Evolutionary conservation across 2,797 vertebrate genomes (phyloP), one percentile per base, ranked within the genome.

Genomic region (Clarias laeviceps): DNA sequence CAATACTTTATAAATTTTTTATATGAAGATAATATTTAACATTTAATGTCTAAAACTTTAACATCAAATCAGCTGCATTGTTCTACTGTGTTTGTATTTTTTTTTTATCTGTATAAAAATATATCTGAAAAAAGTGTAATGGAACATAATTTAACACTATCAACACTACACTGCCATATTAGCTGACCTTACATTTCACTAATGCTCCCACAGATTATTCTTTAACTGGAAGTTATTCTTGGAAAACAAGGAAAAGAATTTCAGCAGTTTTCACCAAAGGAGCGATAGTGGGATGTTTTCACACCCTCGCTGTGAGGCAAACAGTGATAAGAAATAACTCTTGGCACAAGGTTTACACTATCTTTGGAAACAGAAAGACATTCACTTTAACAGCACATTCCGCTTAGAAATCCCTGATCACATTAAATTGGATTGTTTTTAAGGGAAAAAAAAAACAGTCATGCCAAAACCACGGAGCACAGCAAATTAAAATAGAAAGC

Each of bases 321-420:
- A 82, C 62, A 45, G 59, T 66, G 59, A 57, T 82, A 85, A 85
- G 61, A 77, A 76, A 40, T 24, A 82, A 82, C 61, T 56, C 17
- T 76, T 74, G 69, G 5, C 56, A 80, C 84, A 74, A 82, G 56
- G 40, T 82, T 85, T 65, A 81, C 24, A 82, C 22, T 68, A 70
- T 82, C 72, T 77, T 29, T 40, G 29, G 27, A 45, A 76, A 68
- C 29, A 82, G 70, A 85, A 82, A 85, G 64, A 27, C 50, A 27
- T n/a, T 17, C 59, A 3, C 59, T 20, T 65, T 57, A 40, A 70
- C 61, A 65, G 18, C 82, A 66, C 59, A 65, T 66, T 27, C 27
- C 20, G 9, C 12, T 18, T 56, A 45, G 40, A 68, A 82, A 45
- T 15, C 34, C 14, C 9, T 54, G 27, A 76, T 64, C 50, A 74